phyloP scores from a whole-genome alignment of 1,140 invertebrate species.

The Cyclina sinensis region DNA sequence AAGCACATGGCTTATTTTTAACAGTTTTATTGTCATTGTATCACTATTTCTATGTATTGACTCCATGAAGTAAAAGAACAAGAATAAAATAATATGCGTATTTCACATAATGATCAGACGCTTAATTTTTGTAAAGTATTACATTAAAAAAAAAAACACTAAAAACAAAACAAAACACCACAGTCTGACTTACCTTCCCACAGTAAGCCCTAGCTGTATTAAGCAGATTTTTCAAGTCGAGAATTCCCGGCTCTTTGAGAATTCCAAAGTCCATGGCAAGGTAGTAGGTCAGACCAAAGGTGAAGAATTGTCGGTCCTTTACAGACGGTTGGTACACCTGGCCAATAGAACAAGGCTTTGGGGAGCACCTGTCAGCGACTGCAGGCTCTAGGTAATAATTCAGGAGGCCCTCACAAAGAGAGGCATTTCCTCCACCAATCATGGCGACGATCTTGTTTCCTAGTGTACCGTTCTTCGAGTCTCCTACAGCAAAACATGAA shows the following conservation, averaged over 20 bases:
- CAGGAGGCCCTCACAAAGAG: conserved; percentile 69
- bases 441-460: conserved; percentile 30
- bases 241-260: conserved; percentile 45
- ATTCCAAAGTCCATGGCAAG: conserved; percentile 68
- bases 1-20: too few species aligned
- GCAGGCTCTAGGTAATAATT: conserved; percentile 66
- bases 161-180: too few species aligned
- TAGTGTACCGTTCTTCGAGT: conserved; percentile 29
- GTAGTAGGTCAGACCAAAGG: conserved; percentile 76
- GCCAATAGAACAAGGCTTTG: conserved; percentile 80
- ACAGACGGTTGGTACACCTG: conserved; percentile 79
- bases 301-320: conserved; percentile 73
- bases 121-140: too few species aligned
- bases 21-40: too few species aligned
- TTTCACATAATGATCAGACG: too few species aligned
- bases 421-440: conserved; percentile 71
- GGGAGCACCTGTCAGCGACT: conserved; percentile 70
- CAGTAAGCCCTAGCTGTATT: conserved; percentile 64
- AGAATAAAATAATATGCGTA: too few species aligned
- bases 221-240: conserved; percentile 68
- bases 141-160: too few species aligned
- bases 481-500: conserved; percentile 51
- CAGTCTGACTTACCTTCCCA: conserved; percentile 68
- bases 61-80: too few species aligned
- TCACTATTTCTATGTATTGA: too few species aligned